Percentiles rank a stretch among this genome's conserved stretches.
Conservation (phyloP, 2,113 vertebrate genomes). For the Australoheros scitulus region DNA sequence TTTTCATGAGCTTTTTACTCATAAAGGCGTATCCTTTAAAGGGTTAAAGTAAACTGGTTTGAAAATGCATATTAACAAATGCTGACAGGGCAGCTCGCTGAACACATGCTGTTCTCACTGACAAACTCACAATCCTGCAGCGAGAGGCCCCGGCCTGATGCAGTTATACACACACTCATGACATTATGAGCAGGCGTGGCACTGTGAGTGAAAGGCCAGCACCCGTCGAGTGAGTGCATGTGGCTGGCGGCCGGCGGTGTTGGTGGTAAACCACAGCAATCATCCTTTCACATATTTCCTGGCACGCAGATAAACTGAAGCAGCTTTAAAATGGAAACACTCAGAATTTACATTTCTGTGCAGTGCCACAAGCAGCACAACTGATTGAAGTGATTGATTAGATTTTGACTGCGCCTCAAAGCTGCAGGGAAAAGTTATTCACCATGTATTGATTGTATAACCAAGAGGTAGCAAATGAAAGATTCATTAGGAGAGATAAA, state of each 20-base stretch:
- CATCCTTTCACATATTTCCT: not conserved
- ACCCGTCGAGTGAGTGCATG: not conserved
- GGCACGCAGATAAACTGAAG: not conserved
- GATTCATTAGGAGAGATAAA: not conserved
- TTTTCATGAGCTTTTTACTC: not conserved
- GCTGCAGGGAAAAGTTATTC: not conserved
- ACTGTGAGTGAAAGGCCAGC: conserved; percentile 23
- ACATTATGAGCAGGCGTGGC: not conserved
- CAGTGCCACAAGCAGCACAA: not conserved
- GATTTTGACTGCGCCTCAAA: not conserved
- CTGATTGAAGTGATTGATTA: not conserved
- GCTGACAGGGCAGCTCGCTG: not conserved
- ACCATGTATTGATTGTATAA: not conserved
- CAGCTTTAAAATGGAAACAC: not conserved
- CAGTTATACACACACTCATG: not conserved
- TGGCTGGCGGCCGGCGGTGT: not conserved
- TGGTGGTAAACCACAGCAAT: not conserved
- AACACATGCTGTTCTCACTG: not conserved
- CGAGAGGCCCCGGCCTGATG: not conserved
- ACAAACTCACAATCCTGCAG: not conserved
- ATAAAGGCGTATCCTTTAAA: not conserved
- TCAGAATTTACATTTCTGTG: not conserved
- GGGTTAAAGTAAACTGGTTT: not conserved
- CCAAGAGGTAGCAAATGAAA: not conserved
- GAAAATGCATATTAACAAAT: not conserved